Conservation (phyloP, 2,888 invertebrate genomes). For the Thecocarcelia acutangulata region DNA sequence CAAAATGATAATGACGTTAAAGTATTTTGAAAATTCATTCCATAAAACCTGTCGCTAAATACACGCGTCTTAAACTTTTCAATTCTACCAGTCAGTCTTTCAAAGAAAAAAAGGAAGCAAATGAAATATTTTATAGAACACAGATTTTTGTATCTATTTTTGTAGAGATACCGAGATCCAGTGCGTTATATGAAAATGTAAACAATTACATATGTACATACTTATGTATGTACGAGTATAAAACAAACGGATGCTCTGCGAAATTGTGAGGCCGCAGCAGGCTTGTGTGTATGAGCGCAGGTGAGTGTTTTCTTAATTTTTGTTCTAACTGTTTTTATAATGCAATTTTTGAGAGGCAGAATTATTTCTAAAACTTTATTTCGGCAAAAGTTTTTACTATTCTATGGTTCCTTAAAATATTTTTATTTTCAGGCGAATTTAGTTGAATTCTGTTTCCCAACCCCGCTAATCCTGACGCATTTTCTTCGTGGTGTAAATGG, state of each 20-base stretch:
- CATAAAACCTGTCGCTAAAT: slow-evolving; percentile 68
- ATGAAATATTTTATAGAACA: slow-evolving; percentile 56
- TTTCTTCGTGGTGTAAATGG: slow-evolving; percentile 17
- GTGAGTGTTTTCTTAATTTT: too few relatives aligned
- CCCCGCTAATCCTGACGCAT: slow-evolving; percentile 24
- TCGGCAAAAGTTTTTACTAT: too few relatives aligned
- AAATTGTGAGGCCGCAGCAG: background rate
- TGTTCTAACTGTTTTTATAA: too few relatives aligned
- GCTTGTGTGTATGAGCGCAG: background rate
- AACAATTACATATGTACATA: too few relatives aligned
- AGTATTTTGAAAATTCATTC: slow-evolving; percentile 62
- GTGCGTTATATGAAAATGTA: slow-evolving; percentile 13
- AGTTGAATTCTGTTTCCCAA: background rate
- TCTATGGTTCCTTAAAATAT: too few relatives aligned
- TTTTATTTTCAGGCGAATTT: too few relatives aligned
- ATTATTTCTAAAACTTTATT: too few relatives aligned
- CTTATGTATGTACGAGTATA: too few relatives aligned
- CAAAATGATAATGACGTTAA: slow-evolving; percentile 41
- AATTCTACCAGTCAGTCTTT: too few relatives aligned
- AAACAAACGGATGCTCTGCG: too few relatives aligned
- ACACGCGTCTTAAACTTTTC: slow-evolving; percentile 61
- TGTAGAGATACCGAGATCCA: slow-evolving; percentile 60
- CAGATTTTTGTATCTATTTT: slow-evolving; percentile 57
- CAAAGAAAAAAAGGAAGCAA: too few relatives aligned
- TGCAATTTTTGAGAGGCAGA: too few relatives aligned